These are phyloP conservation scores for Carettochelys insculpta DNA, from an alignment of 2,113 vertebrate genomes.

Conservation along the genomic window DNA sequence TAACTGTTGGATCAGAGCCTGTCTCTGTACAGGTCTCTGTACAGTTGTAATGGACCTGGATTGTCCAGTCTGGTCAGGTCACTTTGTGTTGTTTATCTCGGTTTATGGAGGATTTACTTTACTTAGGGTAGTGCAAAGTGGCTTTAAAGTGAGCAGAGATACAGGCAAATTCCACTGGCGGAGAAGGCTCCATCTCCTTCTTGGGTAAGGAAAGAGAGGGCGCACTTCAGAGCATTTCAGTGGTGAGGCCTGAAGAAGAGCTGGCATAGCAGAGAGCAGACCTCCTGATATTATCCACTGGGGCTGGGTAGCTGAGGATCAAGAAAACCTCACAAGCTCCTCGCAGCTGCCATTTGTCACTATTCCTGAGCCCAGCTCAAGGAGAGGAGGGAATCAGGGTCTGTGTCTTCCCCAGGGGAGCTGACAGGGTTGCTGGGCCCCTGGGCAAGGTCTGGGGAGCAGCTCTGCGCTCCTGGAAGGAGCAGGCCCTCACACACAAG, in stretches of 20 bases:
- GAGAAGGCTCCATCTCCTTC: background rate
- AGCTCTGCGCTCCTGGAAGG: no score
- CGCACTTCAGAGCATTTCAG: background rate
- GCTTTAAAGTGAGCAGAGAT: background rate
- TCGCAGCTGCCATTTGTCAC: background rate
- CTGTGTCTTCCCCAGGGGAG: no score
- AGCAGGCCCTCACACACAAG: no score
- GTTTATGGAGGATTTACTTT: background rate
- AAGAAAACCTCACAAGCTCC: background rate
- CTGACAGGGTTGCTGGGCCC: no score
- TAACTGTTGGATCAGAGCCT: background rate
- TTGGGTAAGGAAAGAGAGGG: background rate
- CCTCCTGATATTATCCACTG: background rate
- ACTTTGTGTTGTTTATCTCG: background rate
- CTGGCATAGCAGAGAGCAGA: background rate
- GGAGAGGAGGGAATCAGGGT: no score
- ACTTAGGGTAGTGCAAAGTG: rapidly evolving
- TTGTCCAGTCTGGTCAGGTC: background rate
- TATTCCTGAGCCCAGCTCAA: background rate
- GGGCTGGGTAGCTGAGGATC: background rate
- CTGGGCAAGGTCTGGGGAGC: no score
- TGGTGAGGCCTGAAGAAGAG: rapidly evolving
- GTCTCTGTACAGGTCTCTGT: no score
- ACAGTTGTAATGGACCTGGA: background rate
- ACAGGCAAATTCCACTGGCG: background rate